Base-by-base conservation (phyloP, 2,888 invertebrate species). In the Eupithecia insigniata region DNA sequence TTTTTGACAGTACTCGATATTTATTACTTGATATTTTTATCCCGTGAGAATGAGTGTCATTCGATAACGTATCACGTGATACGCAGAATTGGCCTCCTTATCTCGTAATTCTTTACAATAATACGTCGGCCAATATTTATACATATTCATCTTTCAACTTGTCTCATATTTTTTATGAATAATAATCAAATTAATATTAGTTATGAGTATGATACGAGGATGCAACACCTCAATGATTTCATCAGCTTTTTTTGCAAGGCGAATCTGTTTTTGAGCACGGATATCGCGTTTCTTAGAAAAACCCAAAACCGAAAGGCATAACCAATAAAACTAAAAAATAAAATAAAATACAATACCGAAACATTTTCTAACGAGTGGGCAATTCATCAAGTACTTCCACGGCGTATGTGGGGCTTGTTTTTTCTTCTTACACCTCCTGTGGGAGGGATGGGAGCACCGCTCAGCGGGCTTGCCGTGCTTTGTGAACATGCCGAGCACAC, bases 341-440 rank as follows among this genome's bases (percentile, higher is more conserved):
- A 67, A 73, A 69, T 81, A 85, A 83, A 90, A 91, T 93, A 94
- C 91, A 87, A 83, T 94, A 94, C 94, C 94, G 89, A 94, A 94
- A 90, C 94, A 94, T 94, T 94, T 94, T 85, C 94, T 94, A 94
- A 94, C 93, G 89, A 94, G 94, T 93, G 94, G 94, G 92, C 94
- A 94, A 94, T 93, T 94, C 94, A 94, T 94, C 94, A 94, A 94
- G 93, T 94, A 94, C 87, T 94, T 94, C 94, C 94, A 94, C 87
- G 94, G 94, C 82, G 94, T 93, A 84, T 94, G 93, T 78, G 92
- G 91, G 78, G 92, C 90, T 76, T 89, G 90, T 86, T 94, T 94
- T 91, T 94, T 94, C 92, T 92, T 94, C 89, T 92, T 93, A 85
- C 90, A 88, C 84, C 92, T 90, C 85, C 92, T 93, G 87, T 91